Percentiles rank a stretch among this genome's conserved stretches.
These are phyloP conservation scores for Tiliqua scincoides DNA, from an alignment of 2,113 vertebrate species.

Conservation along the genomic window DNA sequence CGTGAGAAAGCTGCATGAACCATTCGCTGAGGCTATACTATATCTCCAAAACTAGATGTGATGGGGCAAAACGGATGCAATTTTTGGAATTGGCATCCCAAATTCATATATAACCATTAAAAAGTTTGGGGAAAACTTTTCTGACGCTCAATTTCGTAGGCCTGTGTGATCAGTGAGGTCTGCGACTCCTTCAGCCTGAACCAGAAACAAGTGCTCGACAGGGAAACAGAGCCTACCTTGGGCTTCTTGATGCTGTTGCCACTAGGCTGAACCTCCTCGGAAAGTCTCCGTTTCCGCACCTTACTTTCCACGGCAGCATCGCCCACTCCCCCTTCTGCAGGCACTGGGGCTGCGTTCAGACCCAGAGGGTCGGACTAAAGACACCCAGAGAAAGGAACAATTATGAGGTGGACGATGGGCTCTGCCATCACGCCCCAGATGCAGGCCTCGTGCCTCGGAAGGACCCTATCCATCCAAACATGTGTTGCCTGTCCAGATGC, in stretches of 20 bases:
- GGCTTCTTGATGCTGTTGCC: slow-evolving; percentile 87
- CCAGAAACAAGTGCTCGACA: too few species aligned
- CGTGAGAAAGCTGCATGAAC: too few species aligned
- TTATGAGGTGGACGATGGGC: not conserved
- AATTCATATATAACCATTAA: too few species aligned
- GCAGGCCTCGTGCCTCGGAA: not conserved
- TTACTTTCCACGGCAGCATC: slow-evolving; percentile 79
- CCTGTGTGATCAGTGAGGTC: too few species aligned
- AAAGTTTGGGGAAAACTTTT: not conserved
- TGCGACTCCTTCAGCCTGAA: too few species aligned
- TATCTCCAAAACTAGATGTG: too few species aligned
- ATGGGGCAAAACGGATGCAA: too few species aligned
- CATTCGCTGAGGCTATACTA: too few species aligned
- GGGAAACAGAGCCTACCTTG: slow-evolving; percentile 76
- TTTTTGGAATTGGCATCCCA: too few species aligned
- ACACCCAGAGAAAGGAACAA: slow-evolving; percentile 41
- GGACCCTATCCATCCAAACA: too few species aligned
- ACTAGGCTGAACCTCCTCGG: slow-evolving; percentile 84
- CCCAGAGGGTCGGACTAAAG: slow-evolving; percentile 94
- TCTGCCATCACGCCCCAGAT: not conserved
- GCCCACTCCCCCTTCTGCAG: slow-evolving; percentile 76
- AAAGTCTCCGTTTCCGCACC: slow-evolving; percentile 87
- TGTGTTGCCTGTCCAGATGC: not conserved
- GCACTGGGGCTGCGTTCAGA: slow-evolving; percentile 88
- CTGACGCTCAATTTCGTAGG: not conserved